These are phyloP conservation scores for Ramazzottius varieornatus DNA, from an alignment of 2,888 invertebrate species.

Conservation along the genomic window DNA sequence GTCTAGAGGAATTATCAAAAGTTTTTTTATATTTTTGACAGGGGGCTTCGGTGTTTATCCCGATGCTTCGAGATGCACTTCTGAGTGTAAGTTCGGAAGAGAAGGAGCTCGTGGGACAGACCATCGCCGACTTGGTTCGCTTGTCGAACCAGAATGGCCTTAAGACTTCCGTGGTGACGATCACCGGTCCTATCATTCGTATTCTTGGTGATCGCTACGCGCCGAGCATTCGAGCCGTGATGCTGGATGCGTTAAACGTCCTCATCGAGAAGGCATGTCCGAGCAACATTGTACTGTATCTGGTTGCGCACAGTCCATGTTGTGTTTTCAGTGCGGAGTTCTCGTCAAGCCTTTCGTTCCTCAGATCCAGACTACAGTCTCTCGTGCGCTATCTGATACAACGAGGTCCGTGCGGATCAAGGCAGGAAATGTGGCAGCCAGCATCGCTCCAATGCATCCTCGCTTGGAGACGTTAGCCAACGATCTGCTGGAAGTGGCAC, in stretches of 20 bases:
- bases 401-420: constrained; percentile 60
- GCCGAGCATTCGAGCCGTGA: constrained; percentile 76
- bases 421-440: constrained; percentile 33
- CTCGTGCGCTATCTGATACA: constrained; percentile 72
- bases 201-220: constrained; percentile 72
- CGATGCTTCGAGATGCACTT: constrained; percentile 83
- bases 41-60: constrained; percentile 71
- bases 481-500: constrained; percentile 19
- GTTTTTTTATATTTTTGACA: constrained; percentile 19
- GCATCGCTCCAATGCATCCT: constrained; percentile 20
- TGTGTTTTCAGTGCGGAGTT: constrained; percentile 44
- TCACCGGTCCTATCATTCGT: constrained; percentile 88
- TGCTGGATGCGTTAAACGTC: constrained; percentile 68
- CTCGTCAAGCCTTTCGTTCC: constrained; percentile 92
- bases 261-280: constrained; percentile 51
- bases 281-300: neutral
- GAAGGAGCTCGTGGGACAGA: constrained; percentile 79
- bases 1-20: neutral
- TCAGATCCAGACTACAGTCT: constrained; percentile 88
- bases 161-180: constrained; percentile 80
- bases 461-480: constrained; percentile 21
- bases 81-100: constrained; percentile 77
- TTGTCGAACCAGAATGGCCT: constrained; percentile 59
- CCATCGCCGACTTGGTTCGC: constrained; percentile 53
- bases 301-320: neutral